phyloP scores from a whole-genome alignment of 2,113 vertebrate genomes.

The Anguilla japonica region DNA sequence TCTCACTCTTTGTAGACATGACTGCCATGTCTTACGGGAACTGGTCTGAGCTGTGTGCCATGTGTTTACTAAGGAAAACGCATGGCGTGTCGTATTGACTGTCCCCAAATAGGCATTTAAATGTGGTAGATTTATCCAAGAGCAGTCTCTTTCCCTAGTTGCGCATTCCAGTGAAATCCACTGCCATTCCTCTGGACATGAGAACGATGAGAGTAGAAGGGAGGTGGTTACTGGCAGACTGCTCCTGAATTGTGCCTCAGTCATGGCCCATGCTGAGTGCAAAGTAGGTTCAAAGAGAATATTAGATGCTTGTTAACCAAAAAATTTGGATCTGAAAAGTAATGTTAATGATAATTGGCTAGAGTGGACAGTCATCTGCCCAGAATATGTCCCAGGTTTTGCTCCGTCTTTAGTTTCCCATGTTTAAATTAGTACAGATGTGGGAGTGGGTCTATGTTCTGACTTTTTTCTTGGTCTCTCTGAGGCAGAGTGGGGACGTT shows the following conservation, averaged over 20 bases:
- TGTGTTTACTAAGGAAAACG: too few species aligned
- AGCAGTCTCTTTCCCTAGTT: not conserved
- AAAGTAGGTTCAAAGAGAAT: conserved; percentile 39
- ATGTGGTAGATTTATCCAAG: not conserved
- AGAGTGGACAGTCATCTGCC: not conserved
- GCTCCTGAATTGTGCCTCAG: conserved; percentile 43
- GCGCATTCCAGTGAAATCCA: not conserved
- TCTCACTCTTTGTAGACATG: not conserved
- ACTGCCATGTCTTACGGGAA: not conserved
- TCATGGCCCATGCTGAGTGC: conserved; percentile 15
- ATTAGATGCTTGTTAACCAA: conserved; percentile 27
- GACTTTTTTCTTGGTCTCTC: not conserved
- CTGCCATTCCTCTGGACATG: conserved; percentile 36
- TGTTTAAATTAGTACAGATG: not conserved
- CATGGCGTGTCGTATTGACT: not conserved
- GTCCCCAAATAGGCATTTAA: not conserved
- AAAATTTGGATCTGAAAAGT: conserved; percentile 28
- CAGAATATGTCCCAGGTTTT: not conserved
- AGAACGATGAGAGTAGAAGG: conserved; percentile 44
- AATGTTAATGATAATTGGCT: conserved; percentile 29
- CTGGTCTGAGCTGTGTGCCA: not conserved
- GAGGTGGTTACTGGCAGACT: conserved; percentile 47
- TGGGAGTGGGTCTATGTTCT: not conserved
- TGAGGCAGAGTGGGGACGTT: not conserved
- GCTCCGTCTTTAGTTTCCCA: not conserved